Evolutionary conservation across 2,113 vertebrate species (phyloP).

Genomic region (Rhinopithecus roxellana): DNA sequence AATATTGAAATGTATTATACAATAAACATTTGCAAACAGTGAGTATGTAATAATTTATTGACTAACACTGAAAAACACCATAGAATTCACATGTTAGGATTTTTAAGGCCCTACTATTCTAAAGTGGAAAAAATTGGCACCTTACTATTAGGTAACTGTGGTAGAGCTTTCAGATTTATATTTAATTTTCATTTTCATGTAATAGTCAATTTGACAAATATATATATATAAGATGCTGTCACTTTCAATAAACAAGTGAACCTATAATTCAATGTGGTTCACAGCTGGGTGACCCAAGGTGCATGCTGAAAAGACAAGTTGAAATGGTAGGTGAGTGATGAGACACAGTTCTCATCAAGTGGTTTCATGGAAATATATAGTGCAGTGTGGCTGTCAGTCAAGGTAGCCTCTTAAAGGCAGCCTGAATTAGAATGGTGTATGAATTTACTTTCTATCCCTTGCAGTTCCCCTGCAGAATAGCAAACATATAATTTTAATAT

Average conservation of each 20-base stretch:
- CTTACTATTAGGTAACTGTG: background rate
- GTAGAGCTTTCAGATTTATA: background rate
- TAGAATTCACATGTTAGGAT: background rate
- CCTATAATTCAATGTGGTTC: constrained; percentile 48
- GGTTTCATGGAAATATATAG: background rate
- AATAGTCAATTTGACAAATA: constrained; percentile 34
- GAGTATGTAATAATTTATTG: background rate
- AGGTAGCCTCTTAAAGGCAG: background rate
- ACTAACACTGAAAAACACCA: background rate
- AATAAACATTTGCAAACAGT: background rate
- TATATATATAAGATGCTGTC: constrained; percentile 22
- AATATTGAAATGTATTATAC: background rate
- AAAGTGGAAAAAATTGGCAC: background rate
- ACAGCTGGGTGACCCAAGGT: constrained; percentile 1
- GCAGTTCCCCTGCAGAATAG: background rate
- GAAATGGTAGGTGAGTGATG: constrained; percentile 40
- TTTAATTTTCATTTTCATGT: constrained; percentile 49
- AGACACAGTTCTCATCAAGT: constrained; percentile 15
- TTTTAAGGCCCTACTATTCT: background rate
- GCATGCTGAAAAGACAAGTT: constrained; percentile 53
- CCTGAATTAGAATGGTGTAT: background rate
- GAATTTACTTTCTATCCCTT: background rate
- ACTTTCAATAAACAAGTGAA: constrained; percentile 51
- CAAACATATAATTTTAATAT: constrained; percentile 31
- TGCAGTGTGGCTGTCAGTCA: background rate